A percentile compares a stretch with the other conserved stretches of the same genome.
These are phyloP conservation scores for Cololabis saira DNA, from an alignment of 2,113 vertebrate species.

Conservation along the genomic window DNA sequence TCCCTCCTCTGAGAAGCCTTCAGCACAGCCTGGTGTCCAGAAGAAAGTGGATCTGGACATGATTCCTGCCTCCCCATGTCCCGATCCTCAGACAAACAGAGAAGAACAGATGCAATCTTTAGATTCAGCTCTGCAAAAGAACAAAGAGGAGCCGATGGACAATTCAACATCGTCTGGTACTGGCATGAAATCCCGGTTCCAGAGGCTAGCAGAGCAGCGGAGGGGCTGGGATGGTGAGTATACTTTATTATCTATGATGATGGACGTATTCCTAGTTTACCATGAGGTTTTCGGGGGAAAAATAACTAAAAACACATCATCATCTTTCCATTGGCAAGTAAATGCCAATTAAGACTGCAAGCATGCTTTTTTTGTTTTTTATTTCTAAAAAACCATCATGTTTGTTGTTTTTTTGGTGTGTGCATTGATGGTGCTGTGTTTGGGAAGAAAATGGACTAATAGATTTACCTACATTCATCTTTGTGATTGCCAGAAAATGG, in stretches of 20 bases:
- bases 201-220: conserved; percentile 88
- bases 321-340: too few relatives aligned
- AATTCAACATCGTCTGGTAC: conserved; percentile 42
- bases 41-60: conserved; percentile 31
- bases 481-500: too few relatives aligned
- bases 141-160: conserved; percentile 40
- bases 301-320: too few relatives aligned
- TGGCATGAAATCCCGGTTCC: conserved; percentile 87
- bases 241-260: not conserved
- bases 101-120: conserved; percentile 12
- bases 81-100: conserved; percentile 6
- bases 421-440: too few relatives aligned
- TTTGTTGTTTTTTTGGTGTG: too few relatives aligned
- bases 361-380: too few relatives aligned
- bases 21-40: conserved; percentile 4
- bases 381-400: too few relatives aligned
- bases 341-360: too few relatives aligned
- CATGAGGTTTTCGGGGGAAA: too few relatives aligned
- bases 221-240: conserved; percentile 87
- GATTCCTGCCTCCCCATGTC: not conserved
- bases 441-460: too few relatives aligned
- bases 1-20: conserved; percentile 48
- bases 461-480: too few relatives aligned
- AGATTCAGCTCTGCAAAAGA: conserved; percentile 9
- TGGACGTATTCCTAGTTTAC: too few relatives aligned